phyloP scores from a whole-genome alignment of 2,888 invertebrate genomes.

The Lagria hirta region DNA sequence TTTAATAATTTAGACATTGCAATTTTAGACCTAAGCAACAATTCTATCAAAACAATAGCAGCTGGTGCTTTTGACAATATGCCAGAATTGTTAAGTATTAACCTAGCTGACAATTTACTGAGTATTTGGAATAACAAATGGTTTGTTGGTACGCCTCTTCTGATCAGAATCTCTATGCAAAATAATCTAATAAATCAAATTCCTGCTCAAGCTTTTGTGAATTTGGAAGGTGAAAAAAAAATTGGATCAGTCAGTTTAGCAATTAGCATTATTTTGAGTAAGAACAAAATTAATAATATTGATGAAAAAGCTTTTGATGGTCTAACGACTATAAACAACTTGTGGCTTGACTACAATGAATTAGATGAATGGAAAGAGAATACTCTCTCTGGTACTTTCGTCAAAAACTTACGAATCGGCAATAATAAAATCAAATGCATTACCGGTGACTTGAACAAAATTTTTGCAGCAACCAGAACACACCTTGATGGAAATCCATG shows the following conservation, averaged over 20 bases:
- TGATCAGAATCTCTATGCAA: slow-evolving; percentile 39
- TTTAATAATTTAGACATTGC: slow-evolving; percentile 36
- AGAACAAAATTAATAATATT: slow-evolving; percentile 38
- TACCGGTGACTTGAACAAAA: slow-evolving; percentile 30
- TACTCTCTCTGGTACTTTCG: slow-evolving; percentile 30
- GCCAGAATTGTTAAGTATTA: slow-evolving; percentile 32
- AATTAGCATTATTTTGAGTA: slow-evolving; percentile 39
- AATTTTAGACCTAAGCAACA: slow-evolving; percentile 34
- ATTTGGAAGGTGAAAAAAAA: slow-evolving; percentile 34
- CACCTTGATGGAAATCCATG: slow-evolving; percentile 39
- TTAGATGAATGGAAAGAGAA: slow-evolving; percentile 31
- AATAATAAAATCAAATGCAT: slow-evolving; percentile 39
- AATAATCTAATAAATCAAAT: slow-evolving; percentile 37
- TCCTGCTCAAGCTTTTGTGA: slow-evolving; percentile 36
- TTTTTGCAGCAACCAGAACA: slow-evolving; percentile 36
- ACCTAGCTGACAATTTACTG: slow-evolving; percentile 38
- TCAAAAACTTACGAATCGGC: slow-evolving; percentile 36
- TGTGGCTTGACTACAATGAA: slow-evolving; percentile 41
- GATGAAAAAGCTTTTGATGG: slow-evolving; percentile 36
- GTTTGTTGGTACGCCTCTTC: slow-evolving; percentile 37
- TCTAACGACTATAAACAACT: slow-evolving; percentile 36
- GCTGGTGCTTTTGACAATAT: slow-evolving; percentile 35
- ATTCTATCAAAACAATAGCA: slow-evolving; percentile 31
- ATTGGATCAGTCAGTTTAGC: slow-evolving; percentile 32
- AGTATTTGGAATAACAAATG: slow-evolving; percentile 37